Evolutionary conservation across 1,140 invertebrate genomes (phyloP), one percentile per base, ranked within the genome.

Genomic region (Matsumurasca onukii): DNA sequence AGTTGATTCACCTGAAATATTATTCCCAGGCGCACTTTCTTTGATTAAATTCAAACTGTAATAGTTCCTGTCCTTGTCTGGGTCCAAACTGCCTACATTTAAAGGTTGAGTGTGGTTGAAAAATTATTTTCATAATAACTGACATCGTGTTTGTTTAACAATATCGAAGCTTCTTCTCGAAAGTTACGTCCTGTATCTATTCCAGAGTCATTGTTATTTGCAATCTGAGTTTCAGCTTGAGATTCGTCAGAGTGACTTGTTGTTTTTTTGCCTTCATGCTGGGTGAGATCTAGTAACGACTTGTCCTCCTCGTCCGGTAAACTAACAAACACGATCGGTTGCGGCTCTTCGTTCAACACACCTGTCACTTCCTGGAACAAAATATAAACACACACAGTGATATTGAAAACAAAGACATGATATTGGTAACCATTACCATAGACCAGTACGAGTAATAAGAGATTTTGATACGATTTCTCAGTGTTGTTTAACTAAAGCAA

Each of bases 231-330:
- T 39, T 39, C 34, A 9, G 5, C 34, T 17, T 39, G 34, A 39
- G 34, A 39, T 17, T 39, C 34, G 17, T 17, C 17, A 9, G 34
- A 17, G 5, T 39, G 34, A 9, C 17, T 17, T 9, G 34, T 39
- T 9, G 34, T 9, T 59, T 59, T 59, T n/a, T n/a, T n/a, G 3
- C 25, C 55, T 3, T 59, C 55, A 27, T 59, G 55, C 24, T 59
- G 55, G 2, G 55, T 59, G 24, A 59, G 30, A 59, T 59, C 55
- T 59, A 59, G 30, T 27, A 59, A 27, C 12, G 55, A 25, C 30
- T 59, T 59, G 30, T 59, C 55, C 30, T 59, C 55, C 25, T 59
- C 55, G 25, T 13, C 25, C n/a, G 24, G 13, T 22, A 15, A 27
- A 27, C 13, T 27, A 25, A 59, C 25, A 5, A 9, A 5, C 1